A percentile compares a stretch with the other conserved stretches of the same genome.
phyloP scores from a whole-genome alignment of 2,888 invertebrate genomes.

The Rhagophthalmus giganteus region DNA sequence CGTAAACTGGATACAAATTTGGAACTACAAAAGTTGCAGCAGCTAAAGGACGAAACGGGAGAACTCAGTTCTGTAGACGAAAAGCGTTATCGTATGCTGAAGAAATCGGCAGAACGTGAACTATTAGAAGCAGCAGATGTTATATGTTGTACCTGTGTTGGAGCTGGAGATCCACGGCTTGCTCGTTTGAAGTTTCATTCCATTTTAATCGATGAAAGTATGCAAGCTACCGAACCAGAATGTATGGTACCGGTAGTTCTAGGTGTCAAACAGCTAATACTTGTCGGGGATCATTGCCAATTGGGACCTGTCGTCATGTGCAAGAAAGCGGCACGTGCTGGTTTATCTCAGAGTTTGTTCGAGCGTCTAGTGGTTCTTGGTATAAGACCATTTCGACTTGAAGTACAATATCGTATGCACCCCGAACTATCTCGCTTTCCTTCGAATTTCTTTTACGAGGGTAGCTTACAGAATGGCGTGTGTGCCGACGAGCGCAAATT shows the following conservation, averaged over 20 bases:
- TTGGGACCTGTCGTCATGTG: slow-evolving; percentile 99
- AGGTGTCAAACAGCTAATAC: slow-evolving; percentile 93
- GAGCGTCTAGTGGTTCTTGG: slow-evolving; percentile 96
- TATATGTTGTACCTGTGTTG: slow-evolving; percentile 98
- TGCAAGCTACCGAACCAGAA: slow-evolving; percentile 93
- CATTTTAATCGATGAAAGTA: slow-evolving; percentile 94
- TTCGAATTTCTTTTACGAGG: slow-evolving; percentile 99
- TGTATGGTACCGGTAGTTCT: slow-evolving; percentile 99
- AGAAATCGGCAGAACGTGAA: slow-evolving; percentile 88
- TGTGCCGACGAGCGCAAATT: slow-evolving; percentile 93
- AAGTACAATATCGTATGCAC: slow-evolving; percentile 99
- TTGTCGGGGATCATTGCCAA: slow-evolving; percentile 99
- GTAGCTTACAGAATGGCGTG: slow-evolving; percentile 97
- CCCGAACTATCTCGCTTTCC: slow-evolving; percentile 97
- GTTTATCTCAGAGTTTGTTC: slow-evolving; percentile 95
- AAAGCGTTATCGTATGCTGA: slow-evolving; percentile 86
- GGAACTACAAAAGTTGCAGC: slow-evolving; percentile 92
- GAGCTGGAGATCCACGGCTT: slow-evolving; percentile 95
- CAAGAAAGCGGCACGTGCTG: slow-evolving; percentile 96
- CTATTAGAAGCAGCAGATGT: slow-evolving; percentile 95
- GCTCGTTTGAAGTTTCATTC: slow-evolving; percentile 92
- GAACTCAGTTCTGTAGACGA: slow-evolving; percentile 96
- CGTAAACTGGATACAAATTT: slow-evolving; percentile 91
- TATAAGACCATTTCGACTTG: slow-evolving; percentile 93
- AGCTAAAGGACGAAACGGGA: slow-evolving; percentile 97